Percentiles rank a stretch among this genome's conserved stretches.
These are phyloP conservation scores for Spermophilus dauricus DNA, from an alignment of 2,113 vertebrate genomes.

Conservation along the genomic window DNA sequence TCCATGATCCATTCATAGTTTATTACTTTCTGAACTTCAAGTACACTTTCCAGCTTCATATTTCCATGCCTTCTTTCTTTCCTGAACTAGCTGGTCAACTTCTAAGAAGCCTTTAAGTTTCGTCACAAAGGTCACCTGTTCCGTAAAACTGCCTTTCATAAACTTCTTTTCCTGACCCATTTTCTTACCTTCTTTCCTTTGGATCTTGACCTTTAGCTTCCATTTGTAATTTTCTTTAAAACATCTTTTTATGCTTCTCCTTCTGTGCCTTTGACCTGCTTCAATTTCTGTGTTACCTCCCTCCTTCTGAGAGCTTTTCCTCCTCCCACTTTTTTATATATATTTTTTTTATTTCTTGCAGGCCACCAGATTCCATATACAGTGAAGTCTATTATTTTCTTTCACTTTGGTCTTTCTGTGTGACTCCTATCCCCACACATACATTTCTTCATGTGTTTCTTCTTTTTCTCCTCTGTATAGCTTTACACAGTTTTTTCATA, in stretches of 20 bases:
- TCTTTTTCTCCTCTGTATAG: conserved; percentile 29
- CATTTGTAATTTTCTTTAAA: neutral
- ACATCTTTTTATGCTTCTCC: neutral
- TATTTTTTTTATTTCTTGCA: neutral
- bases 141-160: neutral
- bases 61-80: neutral
- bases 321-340: neutral
- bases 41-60: neutral
- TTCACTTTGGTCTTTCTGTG: neutral
- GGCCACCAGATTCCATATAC: neutral
- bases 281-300: neutral
- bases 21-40: conserved; percentile 24
- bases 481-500: neutral
- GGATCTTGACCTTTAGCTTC: conserved; percentile 45
- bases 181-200: neutral
- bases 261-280: conserved; percentile 6
- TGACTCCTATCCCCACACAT: neutral
- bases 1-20: neutral
- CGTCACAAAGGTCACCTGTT: neutral
- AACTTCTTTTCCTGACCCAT: neutral
- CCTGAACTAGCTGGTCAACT: neutral
- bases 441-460: conserved; percentile 33
- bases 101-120: conserved; percentile 17
- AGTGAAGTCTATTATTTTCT: neutral
- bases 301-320: neutral